Percentiles rank a stretch among this genome's conserved stretches.
Evolutionary conservation across 2,888 invertebrate species (phyloP).

Genomic region (Cheilosia vernalis): DNA sequence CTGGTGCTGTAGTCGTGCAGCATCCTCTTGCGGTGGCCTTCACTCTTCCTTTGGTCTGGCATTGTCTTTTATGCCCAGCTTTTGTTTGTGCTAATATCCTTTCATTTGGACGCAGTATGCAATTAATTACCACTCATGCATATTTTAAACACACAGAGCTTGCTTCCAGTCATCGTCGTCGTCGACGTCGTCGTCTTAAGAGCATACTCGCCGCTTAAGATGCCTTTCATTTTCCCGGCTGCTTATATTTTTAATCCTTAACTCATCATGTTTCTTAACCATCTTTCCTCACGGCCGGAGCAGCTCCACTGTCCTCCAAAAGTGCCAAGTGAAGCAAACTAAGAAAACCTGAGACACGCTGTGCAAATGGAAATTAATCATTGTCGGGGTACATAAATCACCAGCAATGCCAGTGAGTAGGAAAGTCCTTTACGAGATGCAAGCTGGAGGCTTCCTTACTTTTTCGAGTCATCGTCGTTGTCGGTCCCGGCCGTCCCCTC

Average conservation of each 20-base stretch:
- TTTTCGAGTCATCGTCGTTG: slow-evolving; percentile 8
- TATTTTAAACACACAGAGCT: slow-evolving; percentile 20
- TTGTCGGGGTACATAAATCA: slow-evolving; percentile 59
- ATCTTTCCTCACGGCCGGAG: slow-evolving; percentile 6
- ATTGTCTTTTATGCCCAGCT: slow-evolving; percentile 6
- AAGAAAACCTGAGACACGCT: slow-evolving; percentile 40
- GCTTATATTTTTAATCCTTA: slow-evolving; percentile 56
- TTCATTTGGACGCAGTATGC: slow-evolving; percentile 10
- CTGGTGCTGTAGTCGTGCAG: neutral
- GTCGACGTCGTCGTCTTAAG: neutral
- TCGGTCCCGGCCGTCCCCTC: neutral
- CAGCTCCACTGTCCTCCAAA: slow-evolving; percentile 5
- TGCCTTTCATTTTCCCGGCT: slow-evolving; percentile 39
- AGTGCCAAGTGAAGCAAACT: slow-evolving; percentile 2
- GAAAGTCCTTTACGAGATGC: slow-evolving; percentile 4
- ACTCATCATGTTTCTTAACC: slow-evolving; percentile 33
- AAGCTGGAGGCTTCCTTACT: slow-evolving; percentile 8
- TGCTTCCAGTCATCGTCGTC: slow-evolving; percentile 16
- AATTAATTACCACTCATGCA: slow-evolving; percentile 42
- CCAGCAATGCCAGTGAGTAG: slow-evolving; percentile 25
- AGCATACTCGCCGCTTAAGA: slow-evolving; percentile 20
- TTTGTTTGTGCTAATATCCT: slow-evolving; percentile 8
- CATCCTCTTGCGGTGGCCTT: neutral
- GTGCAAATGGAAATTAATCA: slow-evolving; percentile 64
- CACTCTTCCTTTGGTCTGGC: neutral